phyloP scores from a whole-genome alignment of 2,888 invertebrate genomes.

The Ferdinandea cuprea region DNA sequence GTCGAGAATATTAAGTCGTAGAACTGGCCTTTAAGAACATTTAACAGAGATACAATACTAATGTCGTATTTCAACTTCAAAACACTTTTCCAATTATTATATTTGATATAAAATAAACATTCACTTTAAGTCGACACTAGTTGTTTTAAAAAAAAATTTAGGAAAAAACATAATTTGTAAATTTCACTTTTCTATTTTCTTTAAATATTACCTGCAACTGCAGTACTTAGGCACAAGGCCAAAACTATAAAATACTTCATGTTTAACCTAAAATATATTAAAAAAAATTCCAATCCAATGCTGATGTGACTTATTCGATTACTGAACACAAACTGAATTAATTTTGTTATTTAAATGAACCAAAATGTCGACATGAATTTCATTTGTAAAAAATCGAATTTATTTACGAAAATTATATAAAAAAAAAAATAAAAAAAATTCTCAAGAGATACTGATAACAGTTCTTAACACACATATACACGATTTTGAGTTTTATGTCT shows the following conservation, averaged over 20 bases:
- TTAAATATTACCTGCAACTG: conserved; percentile 80
- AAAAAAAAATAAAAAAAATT: too few species aligned
- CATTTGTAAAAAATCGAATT: conserved; percentile 8
- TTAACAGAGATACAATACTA: too few species aligned
- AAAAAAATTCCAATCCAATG: conserved; percentile 11
- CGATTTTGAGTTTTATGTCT: not conserved
- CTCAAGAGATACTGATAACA: conserved; percentile 37
- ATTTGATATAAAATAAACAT: too few species aligned
- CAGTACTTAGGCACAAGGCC: conserved; percentile 80
- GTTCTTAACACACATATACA: not conserved
- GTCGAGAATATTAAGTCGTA: too few species aligned
- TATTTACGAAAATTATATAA: conserved; percentile 30
- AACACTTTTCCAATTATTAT: too few species aligned
- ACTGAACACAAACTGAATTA: conserved; percentile 62
- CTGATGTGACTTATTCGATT: conserved; percentile 57
- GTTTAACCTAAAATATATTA: conserved; percentile 44
- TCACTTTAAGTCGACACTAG: not conserved
- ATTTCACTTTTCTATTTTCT: not conserved
- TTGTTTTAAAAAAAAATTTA: too few species aligned
- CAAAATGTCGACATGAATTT: conserved; percentile 46
- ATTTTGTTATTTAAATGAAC: conserved; percentile 58
- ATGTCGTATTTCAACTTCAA: too few species aligned
- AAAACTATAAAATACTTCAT: conserved; percentile 81
- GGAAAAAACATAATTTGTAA: not conserved
- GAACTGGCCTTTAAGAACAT: too few species aligned